Evolutionary conservation across 2,113 vertebrate genomes (phyloP).

Genomic region (Hippolais icterina): DNA sequence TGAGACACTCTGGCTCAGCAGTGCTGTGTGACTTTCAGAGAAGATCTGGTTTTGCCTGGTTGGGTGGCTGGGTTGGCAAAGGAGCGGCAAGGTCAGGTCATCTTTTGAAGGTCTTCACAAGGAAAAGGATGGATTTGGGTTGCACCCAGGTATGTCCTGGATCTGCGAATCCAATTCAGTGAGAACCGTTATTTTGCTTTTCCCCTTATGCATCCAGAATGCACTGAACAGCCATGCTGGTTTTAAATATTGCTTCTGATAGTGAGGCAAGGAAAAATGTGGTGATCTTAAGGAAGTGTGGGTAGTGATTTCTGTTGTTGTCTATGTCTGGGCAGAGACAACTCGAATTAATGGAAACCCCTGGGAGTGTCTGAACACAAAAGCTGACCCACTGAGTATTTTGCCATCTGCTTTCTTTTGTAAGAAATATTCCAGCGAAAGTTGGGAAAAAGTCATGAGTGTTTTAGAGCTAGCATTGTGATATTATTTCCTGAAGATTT

Average conservation of each 20-base stretch:
- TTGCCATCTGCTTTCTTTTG: slow-evolving; percentile 56
- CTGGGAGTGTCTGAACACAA: neutral
- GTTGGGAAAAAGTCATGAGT: slow-evolving; percentile 44
- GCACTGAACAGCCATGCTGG: neutral
- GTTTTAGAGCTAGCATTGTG: slow-evolving; percentile 24
- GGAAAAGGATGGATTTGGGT: neutral
- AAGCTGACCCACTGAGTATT: slow-evolving; percentile 39
- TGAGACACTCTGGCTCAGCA: neutral
- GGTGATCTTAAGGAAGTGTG: neutral
- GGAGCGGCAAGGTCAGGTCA: neutral
- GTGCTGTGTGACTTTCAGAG: neutral
- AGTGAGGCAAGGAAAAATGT: neutral
- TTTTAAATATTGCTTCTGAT: neutral
- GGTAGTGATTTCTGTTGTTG: neutral
- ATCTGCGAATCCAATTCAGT: neutral
- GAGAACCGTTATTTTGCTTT: neutral
- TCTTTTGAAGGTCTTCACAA: neutral
- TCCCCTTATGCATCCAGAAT: neutral
- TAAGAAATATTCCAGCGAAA: slow-evolving; percentile 47
- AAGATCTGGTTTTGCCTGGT: neutral
- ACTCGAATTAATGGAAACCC: neutral
- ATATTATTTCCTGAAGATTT: slow-evolving; percentile 61
- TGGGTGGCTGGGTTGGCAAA: slow-evolving; percentile 1
- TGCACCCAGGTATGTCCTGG: neutral
- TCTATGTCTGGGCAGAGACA: neutral